Base-by-base conservation (phyloP, 2,888 invertebrate species). In the Nyleta sp. region DNA sequence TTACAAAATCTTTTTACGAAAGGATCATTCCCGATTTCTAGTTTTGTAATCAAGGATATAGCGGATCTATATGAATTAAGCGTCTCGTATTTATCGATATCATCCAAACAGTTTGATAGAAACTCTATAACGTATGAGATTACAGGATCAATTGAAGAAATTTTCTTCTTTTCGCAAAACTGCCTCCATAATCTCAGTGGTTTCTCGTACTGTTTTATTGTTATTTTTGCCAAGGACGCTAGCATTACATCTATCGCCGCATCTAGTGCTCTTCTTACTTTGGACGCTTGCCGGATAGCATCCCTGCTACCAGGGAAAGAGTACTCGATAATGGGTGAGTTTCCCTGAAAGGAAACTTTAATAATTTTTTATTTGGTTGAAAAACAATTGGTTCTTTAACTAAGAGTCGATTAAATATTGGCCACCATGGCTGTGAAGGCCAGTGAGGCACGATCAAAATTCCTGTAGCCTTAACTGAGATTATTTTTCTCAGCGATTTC, bases 331-430 rank as follows among this genome's bases (percentile, higher is more conserved):
- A 48, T 10, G 28, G 28, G 5, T 28, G 28, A 7, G 28, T 50
- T 38, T 53, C 18, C 38, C 84, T 85, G 71, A 74, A 68, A 82
- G 81, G 71, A 60, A 81, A 84, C 18, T 72, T 59, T 15, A 86
- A 62, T 22, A 86, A 75, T 22, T 83, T 59, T 20, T 20, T 31
- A 15, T 62, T 11, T n/a, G 86, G 84, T 40, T 70, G 7, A 8
- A 52, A 33, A 1, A 52, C 11, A 52, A 52, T 33, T 18, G 52
- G 33, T 18, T 33, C 18, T 13, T 33, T 87, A 81, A 50, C 18
- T 10, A 52, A 18, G 2, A 52, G 31, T n/a, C 31, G 31, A 1
- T 33, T 52, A n/a, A 52, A 52, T 2, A 52, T 17, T 10, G 31
- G 52, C 18, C 18, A 52, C 52, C 52, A 52, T 1, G 52, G 33